Conservation (phyloP, 2,113 vertebrate genomes). For the Eublepharis macularius region DNA sequence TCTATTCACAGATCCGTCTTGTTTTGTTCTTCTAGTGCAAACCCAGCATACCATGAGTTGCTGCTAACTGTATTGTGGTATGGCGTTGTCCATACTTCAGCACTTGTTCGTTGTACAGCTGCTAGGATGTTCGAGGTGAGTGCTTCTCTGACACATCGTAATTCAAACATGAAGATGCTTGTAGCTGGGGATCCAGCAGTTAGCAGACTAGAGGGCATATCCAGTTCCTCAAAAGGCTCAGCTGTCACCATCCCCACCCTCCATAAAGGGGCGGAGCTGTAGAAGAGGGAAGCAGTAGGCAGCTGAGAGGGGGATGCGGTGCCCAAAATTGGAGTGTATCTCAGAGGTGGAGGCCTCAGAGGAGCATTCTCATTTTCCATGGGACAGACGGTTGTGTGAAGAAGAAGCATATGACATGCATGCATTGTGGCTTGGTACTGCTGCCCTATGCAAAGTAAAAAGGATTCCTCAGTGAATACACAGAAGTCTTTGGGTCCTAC, state of each 20-base stretch:
- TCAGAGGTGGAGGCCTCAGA: not conserved
- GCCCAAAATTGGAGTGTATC: not conserved
- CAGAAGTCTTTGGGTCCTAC: too few species aligned
- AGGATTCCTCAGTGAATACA: not conserved
- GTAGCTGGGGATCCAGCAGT: not conserved
- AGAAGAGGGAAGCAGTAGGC: not conserved
- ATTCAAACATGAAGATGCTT: not conserved
- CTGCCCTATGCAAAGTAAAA: not conserved
- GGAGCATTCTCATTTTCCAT: not conserved
- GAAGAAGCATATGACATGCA: not conserved
- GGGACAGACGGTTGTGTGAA: too few species aligned
- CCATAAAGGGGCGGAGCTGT: not conserved
- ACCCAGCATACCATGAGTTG: constrained; percentile 95
- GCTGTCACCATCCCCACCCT: not conserved
- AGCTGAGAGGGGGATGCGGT: too few species aligned
- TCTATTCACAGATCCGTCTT: not conserved
- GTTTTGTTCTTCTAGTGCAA: constrained; percentile 82
- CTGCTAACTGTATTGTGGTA: constrained; percentile 97
- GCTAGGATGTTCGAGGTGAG: constrained; percentile 99
- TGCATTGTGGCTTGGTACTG: too few species aligned
- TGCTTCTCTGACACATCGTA: not conserved
- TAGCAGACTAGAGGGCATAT: not conserved
- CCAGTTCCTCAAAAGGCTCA: not conserved
- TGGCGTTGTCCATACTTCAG: constrained; percentile 97
- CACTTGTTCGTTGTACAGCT: constrained; percentile 94